These are phyloP conservation scores for Pollenia amentaria DNA, from an alignment of 2,888 invertebrate species.

Conservation along the genomic window DNA sequence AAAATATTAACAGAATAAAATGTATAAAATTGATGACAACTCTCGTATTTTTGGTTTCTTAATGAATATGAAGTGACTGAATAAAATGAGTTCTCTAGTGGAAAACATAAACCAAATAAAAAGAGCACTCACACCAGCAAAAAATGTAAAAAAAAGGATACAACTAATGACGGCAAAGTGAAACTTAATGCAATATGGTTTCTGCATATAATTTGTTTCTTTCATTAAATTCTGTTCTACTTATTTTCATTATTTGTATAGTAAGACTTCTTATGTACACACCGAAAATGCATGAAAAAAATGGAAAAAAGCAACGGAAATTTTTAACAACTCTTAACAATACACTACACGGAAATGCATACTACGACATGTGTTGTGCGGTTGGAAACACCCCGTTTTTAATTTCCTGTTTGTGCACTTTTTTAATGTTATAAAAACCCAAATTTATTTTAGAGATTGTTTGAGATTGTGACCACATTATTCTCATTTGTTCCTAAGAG, in stretches of 20 bases:
- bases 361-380: slow-evolving; percentile 9
- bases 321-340: slow-evolving; percentile 32
- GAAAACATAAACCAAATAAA: slow-evolving; percentile 12
- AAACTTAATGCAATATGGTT: slow-evolving; percentile 68
- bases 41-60: slow-evolving; percentile 1
- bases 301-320: neutral
- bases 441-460: neutral
- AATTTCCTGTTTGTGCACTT: neutral
- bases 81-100: slow-evolving; percentile 51
- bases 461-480: neutral
- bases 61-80: slow-evolving; percentile 58
- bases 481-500: neutral
- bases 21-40: neutral
- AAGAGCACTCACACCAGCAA: neutral
- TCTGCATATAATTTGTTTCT: slow-evolving; percentile 51
- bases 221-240: neutral
- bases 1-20: too few relatives aligned
- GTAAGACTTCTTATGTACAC: neutral
- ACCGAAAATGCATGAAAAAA: neutral
- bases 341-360: slow-evolving; percentile 1
- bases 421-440: neutral
- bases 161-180: slow-evolving; percentile 69
- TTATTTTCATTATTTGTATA: neutral
- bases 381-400: neutral
- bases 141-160: slow-evolving; percentile 44